Conservation (phyloP, 2,113 vertebrate genomes). For the Lycaon pictus region DNA sequence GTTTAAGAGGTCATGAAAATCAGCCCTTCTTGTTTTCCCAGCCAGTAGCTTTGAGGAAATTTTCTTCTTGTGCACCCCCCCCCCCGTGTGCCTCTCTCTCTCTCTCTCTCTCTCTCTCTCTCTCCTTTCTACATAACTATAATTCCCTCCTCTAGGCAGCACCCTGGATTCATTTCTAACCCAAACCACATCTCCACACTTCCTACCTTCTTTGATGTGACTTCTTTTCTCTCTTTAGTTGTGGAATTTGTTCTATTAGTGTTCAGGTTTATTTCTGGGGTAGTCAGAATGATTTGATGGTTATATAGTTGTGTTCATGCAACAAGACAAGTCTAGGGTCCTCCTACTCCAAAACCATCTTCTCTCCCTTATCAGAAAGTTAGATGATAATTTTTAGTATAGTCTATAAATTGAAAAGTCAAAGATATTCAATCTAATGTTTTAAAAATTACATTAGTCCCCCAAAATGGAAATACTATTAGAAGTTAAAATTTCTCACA, state of each 20-base stretch:
- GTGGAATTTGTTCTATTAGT: neutral
- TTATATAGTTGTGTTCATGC: neutral
- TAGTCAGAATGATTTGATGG: neutral
- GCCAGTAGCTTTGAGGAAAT: neutral
- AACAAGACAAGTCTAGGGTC: neutral
- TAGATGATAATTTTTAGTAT: neutral
- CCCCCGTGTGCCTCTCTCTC: neutral
- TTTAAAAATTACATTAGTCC: neutral
- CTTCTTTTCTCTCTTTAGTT: neutral
- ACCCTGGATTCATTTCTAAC: neutral
- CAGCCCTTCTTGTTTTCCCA: neutral
- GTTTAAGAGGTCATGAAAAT: neutral
- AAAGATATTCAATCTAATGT: neutral
- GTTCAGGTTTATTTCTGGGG: neutral
- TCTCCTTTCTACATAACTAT: neutral
- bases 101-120: neutral
- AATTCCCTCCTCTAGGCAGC: neutral
- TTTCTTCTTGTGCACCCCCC: neutral
- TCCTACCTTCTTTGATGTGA: neutral
- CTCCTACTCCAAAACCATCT: neutral
- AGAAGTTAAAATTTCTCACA: neutral
- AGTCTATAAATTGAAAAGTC: neutral
- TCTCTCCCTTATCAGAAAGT: neutral
- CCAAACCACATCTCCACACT: neutral
- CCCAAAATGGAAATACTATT: neutral